phyloP scores from a whole-genome alignment of 1,140 invertebrate species.

The Chymomyza costata region DNA sequence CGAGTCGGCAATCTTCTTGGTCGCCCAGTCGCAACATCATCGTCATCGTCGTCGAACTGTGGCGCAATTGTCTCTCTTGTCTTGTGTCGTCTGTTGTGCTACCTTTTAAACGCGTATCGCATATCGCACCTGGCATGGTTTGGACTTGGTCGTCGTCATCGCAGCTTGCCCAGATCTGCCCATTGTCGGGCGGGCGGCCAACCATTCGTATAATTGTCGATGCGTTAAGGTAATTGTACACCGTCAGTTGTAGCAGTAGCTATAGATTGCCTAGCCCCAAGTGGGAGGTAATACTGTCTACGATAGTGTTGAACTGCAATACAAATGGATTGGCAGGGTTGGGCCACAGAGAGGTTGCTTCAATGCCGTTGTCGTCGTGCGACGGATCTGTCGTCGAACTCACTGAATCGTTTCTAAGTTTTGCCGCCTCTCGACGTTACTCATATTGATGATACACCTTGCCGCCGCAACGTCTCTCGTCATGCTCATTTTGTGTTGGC shows the following conservation, averaged over 20 bases:
- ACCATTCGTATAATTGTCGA: slow-evolving; percentile 75
- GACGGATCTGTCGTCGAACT: slow-evolving; percentile 37
- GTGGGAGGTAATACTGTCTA: slow-evolving; percentile 38
- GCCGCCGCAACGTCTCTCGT: slow-evolving; percentile 35
- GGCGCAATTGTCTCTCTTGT: slow-evolving; percentile 60
- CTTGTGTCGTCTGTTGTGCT: slow-evolving; percentile 27
- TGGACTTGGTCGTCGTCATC: slow-evolving; percentile 14
- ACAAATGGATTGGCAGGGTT: too few species aligned
- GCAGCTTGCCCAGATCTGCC: not conserved
- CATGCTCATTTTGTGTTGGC: not conserved
- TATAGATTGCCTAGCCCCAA: slow-evolving; percentile 6
- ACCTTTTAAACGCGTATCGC: slow-evolving; percentile 55
- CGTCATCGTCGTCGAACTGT: slow-evolving; percentile 25
- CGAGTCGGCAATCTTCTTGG: slow-evolving; percentile 55
- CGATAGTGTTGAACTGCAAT: too few species aligned
- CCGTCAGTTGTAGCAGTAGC: slow-evolving; percentile 21
- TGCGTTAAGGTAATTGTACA: slow-evolving; percentile 75
- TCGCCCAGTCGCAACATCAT: slow-evolving; percentile 60
- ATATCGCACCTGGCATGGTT: slow-evolving; percentile 67
- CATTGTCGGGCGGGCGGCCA: slow-evolving; percentile 42
- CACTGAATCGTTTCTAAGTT: slow-evolving; percentile 62
- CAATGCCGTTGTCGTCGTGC: slow-evolving; percentile 38
- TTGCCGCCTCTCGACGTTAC: slow-evolving; percentile 58
- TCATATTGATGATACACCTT: slow-evolving; percentile 67
- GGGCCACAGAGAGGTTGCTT: too few species aligned